These are phyloP conservation scores for Frankliniella fusca DNA, from an alignment of 2,888 invertebrate species.

Conservation along the genomic window DNA sequence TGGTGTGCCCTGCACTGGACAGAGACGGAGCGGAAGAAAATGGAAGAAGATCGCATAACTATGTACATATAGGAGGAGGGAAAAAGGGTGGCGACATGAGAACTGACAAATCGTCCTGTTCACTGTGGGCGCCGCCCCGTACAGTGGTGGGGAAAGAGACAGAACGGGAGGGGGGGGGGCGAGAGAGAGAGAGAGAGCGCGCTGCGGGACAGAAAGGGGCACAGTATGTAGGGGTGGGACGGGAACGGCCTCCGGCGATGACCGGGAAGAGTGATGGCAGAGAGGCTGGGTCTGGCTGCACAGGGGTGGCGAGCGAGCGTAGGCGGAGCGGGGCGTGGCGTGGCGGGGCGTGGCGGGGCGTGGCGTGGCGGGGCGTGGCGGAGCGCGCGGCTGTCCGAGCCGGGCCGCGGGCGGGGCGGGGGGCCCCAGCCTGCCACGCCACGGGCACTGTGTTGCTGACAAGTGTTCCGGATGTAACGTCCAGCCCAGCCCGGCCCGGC, in stretches of 20 bases:
- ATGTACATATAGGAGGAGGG: neutral
- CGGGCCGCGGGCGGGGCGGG: neutral
- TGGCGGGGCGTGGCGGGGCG: neutral
- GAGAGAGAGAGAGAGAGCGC: too few relatives aligned
- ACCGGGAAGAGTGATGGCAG: conserved; percentile 13
- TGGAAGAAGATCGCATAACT: conserved; percentile 6
- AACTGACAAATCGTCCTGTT: conserved; percentile 22
- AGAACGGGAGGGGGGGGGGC: too few relatives aligned
- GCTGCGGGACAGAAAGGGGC: too few relatives aligned
- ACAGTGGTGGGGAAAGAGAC: too few relatives aligned
- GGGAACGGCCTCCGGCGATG: neutral
- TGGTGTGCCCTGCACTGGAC: neutral
- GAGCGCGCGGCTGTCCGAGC: neutral
- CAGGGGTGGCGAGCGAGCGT: neutral
- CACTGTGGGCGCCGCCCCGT: too few relatives aligned
- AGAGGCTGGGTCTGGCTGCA: neutral
- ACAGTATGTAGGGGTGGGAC: too few relatives aligned
- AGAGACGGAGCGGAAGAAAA: conserved; percentile 10
- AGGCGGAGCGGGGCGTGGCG: neutral
- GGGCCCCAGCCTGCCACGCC: neutral
- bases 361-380: neutral
- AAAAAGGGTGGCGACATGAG: conserved; percentile 22
- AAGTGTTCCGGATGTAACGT: conserved; percentile 21
- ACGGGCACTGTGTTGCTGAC: conserved; percentile 10
- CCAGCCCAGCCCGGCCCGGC: neutral